Conservation (phyloP, 1,140 invertebrate species). For the Temnothorax curvispinosus region DNA sequence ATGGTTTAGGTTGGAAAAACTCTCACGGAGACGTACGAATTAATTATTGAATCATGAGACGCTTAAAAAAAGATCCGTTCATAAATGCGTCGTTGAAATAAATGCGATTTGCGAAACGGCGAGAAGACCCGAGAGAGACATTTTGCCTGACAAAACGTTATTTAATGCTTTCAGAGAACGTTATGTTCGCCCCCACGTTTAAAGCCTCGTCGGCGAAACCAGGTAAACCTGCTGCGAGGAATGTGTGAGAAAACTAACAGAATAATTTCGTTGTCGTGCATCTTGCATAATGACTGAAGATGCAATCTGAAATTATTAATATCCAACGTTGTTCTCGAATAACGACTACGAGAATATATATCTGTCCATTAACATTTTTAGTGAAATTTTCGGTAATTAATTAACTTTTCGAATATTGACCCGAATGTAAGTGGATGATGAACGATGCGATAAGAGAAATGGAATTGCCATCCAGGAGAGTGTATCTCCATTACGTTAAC, state of each 20-base stretch:
- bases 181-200: constrained; percentile 91
- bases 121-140: neutral
- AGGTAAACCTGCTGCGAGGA: constrained; percentile 87
- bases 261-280: constrained; percentile 6
- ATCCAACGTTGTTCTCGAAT: neutral
- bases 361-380: constrained; percentile 6
- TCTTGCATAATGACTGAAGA: constrained; percentile 9
- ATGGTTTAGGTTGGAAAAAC: neutral
- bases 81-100: neutral
- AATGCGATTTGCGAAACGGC: neutral
- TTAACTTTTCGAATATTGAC: neutral
- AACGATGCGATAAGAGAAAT: neutral
- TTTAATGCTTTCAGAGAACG: constrained; percentile 88
- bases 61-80: neutral
- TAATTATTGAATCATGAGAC: constrained; percentile 25
- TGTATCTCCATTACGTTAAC: constrained; percentile 8
- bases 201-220: constrained; percentile 90
- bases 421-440: neutral
- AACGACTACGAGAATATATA: neutral
- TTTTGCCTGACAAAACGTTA: constrained; percentile 70
- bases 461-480: neutral
- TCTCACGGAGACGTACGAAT: neutral
- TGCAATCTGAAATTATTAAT: constrained; percentile 4
- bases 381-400: neutral
- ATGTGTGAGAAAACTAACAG: constrained; percentile 59